Evolutionary conservation across 2,888 invertebrate genomes (phyloP).

Genomic region (Penaeus monodon): DNA sequence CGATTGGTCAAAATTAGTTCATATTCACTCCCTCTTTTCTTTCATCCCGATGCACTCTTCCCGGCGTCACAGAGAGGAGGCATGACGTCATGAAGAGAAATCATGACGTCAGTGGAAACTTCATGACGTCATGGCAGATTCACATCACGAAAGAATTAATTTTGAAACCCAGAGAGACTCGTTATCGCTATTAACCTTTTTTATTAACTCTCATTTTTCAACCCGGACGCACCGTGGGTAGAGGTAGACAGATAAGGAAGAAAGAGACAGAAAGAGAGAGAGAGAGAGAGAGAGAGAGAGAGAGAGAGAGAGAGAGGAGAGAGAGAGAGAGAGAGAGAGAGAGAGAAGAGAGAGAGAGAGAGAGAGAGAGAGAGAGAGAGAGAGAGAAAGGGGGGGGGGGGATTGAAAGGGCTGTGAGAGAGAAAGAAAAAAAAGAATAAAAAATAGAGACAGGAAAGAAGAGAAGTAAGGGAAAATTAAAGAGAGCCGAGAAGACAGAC

Average conservation of each 20-base stretch:
- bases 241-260: not conserved
- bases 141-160: too few species aligned
- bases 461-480: not conserved
- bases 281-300: not conserved
- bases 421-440: not conserved
- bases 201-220: too few species aligned
- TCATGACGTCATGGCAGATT: not conserved
- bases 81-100: too few species aligned
- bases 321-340: too few species aligned
- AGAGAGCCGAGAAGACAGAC: not conserved
- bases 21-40: too few species aligned
- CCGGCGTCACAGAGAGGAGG: too few species aligned
- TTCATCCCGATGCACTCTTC: too few species aligned
- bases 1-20: too few species aligned
- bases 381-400: not conserved
- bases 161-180: too few species aligned
- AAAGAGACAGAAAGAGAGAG: not conserved
- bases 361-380: not conserved
- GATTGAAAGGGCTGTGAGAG: not conserved
- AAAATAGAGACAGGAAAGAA: not conserved
- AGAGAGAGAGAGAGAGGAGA: not conserved
- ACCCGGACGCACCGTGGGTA: too few species aligned
- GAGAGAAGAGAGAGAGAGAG: not conserved
- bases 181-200: too few species aligned
- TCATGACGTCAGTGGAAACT: slow-evolving; percentile 1